Evolutionary conservation across 2,888 invertebrate species (phyloP).

Genomic region (Stegophylla sp.): DNA sequence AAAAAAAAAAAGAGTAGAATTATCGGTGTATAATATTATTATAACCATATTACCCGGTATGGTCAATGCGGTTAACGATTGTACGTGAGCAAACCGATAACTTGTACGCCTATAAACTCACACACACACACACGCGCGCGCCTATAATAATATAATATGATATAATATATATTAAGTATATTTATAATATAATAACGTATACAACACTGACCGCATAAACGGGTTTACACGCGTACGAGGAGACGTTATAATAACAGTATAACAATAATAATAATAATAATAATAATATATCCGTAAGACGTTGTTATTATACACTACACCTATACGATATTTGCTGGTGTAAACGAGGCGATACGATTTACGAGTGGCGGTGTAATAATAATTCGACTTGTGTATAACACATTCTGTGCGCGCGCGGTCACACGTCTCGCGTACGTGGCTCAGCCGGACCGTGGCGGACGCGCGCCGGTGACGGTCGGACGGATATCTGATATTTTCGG

Average conservation of each 20-base stretch:
- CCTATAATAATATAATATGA: neutral
- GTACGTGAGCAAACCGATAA: neutral
- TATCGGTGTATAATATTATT: neutral
- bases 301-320: neutral
- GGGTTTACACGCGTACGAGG: neutral
- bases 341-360: conserved; percentile 19
- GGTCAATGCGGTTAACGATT: conserved; percentile 31
- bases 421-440: conserved; percentile 9
- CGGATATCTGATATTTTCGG: neutral
- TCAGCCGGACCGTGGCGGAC: conserved; percentile 31
- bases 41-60: conserved; percentile 22
- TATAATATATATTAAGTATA: neutral
- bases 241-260: neutral
- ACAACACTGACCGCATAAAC: neutral
- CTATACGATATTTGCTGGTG: neutral
- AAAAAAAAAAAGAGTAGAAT: neutral
- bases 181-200: no score
- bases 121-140: neutral
- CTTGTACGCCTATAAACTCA: neutral
- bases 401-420: conserved; percentile 6
- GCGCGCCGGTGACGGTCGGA: neutral
- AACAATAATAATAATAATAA: no score
- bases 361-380: neutral
- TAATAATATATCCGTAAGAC: neutral
- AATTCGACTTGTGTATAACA: conserved; percentile 1